phyloP scores from a whole-genome alignment of 2,797 vertebrate genomes.

The Monodelphis domestica region DNA sequence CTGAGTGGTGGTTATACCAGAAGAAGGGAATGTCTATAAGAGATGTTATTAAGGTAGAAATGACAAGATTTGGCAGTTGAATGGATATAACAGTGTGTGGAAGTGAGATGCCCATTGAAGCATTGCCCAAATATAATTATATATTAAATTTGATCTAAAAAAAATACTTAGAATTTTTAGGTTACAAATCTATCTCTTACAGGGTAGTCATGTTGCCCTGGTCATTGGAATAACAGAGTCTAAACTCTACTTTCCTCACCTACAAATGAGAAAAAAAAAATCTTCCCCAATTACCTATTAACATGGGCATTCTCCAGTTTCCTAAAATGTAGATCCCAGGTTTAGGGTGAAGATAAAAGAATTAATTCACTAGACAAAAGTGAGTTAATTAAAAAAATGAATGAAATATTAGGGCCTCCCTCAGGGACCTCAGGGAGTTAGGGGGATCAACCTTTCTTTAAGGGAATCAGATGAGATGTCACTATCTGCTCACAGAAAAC shows the following conservation, averaged over 20 bases:
- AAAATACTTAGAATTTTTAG: neutral
- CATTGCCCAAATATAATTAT: neutral
- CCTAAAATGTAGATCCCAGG: neutral
- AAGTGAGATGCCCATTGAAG: neutral
- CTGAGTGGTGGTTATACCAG: neutral
- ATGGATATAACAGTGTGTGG: neutral
- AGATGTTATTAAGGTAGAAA: neutral
- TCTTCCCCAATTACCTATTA: neutral
- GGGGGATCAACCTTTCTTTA: neutral
- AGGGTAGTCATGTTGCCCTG: neutral
- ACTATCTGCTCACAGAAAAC: neutral
- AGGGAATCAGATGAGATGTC: neutral
- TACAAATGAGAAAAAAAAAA: neutral
- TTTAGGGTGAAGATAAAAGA: neutral
- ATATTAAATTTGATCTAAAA: neutral
- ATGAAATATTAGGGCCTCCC: neutral
- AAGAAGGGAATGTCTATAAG: neutral
- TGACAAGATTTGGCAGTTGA: neutral
- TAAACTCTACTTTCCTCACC: neutral
- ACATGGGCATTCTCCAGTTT: neutral
- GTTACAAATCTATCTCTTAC: neutral
- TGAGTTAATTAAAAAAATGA: conserved; percentile 30
- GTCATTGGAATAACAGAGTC: neutral
- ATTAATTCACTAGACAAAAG: neutral
- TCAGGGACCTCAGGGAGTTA: neutral